Conservation (phyloP, 2,888 invertebrate species). For the Clivina fossor region DNA sequence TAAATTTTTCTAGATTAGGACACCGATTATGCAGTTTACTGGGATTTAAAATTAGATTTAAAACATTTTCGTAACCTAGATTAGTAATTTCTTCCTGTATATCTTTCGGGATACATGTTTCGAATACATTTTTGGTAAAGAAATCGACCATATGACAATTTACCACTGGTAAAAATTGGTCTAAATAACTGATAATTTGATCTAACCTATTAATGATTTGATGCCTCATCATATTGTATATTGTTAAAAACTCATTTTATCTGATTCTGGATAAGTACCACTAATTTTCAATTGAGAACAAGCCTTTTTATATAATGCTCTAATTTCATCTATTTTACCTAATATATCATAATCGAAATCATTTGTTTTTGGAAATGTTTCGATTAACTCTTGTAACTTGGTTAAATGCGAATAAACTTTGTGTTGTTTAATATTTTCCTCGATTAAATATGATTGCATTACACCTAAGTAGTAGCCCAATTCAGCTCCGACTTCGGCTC, state of each 20-base stretch:
- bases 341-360: slow-evolving; percentile 67
- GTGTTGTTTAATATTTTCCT: slow-evolving; percentile 50
- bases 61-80: slow-evolving; percentile 52
- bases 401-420: slow-evolving; percentile 60
- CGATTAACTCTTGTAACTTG: slow-evolving; percentile 62
- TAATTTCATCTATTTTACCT: slow-evolving; percentile 62
- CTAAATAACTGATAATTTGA: slow-evolving; percentile 58
- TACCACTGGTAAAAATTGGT: slow-evolving; percentile 62
- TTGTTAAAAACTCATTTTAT: slow-evolving; percentile 26
- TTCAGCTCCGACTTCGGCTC: slow-evolving; percentile 74
- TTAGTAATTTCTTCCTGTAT: slow-evolving; percentile 58
- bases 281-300: slow-evolving; percentile 68
- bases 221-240: slow-evolving; percentile 40
- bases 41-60: slow-evolving; percentile 57
- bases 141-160: slow-evolving; percentile 80
- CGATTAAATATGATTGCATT: slow-evolving; percentile 56
- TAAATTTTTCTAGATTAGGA: slow-evolving; percentile 44
- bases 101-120: slow-evolving; percentile 58
- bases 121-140: slow-evolving; percentile 68
- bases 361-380: slow-evolving; percentile 67
- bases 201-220: slow-evolving; percentile 54
- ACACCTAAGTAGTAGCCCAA: slow-evolving; percentile 73
- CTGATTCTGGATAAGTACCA: slow-evolving; percentile 55
- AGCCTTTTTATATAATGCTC: slow-evolving; percentile 68
- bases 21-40: slow-evolving; percentile 3